Conservation (phyloP, 2,113 vertebrate genomes). For the Uropsilus gracilis region DNA sequence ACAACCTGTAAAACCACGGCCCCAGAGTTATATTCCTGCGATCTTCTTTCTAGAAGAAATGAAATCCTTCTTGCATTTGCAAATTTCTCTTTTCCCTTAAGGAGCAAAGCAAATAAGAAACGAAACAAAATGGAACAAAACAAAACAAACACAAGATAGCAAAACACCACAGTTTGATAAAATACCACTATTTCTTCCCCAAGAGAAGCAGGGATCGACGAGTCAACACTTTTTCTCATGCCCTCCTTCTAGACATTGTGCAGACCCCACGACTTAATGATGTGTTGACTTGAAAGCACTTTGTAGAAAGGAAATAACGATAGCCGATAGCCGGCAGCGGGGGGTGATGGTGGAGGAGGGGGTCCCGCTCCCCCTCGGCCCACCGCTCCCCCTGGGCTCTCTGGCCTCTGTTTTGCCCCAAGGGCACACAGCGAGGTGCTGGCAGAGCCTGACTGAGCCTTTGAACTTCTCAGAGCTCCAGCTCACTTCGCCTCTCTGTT, state of each 20-base stretch:
- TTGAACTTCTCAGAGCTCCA: not conserved
- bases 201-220: not conserved
- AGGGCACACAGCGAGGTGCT: not conserved
- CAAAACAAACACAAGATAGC: conserved; percentile 31
- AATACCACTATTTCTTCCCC: not conserved
- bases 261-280: not conserved
- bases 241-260: not conserved
- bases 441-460: not conserved
- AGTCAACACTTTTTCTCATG: not conserved
- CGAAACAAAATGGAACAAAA: conserved; percentile 45
- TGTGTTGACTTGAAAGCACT: not conserved
- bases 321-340: too few species aligned
- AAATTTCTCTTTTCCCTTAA: conserved; percentile 20
- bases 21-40: conserved; percentile 22
- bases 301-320: not conserved
- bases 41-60: conserved; percentile 35
- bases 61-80: conserved; percentile 37
- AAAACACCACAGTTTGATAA: conserved; percentile 5
- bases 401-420: conserved; percentile 7
- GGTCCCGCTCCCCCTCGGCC: not conserved
- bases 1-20: conserved; percentile 3
- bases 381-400: not conserved
- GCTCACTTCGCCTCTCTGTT: not conserved
- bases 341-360: conserved; percentile 36
- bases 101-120: conserved; percentile 56